Evolutionary conservation across 2,113 vertebrate genomes (phyloP), one percentile per base, ranked within the genome.

Genomic region (Ammospiza nelsoni): DNA sequence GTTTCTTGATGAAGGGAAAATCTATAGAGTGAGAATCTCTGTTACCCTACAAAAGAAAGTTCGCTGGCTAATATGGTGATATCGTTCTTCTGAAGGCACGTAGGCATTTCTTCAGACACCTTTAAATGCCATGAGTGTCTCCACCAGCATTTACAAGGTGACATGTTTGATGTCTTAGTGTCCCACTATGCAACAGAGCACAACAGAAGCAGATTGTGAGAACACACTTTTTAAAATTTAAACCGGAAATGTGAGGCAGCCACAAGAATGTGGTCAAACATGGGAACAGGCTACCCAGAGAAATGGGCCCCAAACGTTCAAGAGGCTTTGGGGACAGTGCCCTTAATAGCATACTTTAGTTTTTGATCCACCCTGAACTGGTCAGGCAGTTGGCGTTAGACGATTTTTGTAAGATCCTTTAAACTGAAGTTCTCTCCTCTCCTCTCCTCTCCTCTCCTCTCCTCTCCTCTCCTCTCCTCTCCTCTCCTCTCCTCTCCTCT

Each of bases 41-140:
- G 13, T 72, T 46, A 57, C 6, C 9, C 21, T 44, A 20, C 11
- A 62, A 84, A 76, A 48, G 21, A 67, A 90, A 72, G n/a, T 19
- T 33, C 0, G 0, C 2, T 2, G 2, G 16, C 9, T 66, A 49
- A 67, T 58, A 62, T 4, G 11, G 28, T 74, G 28, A 12, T 16
- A 76, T 51, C 10, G 29, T 41, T 8, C 8, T 61, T 65, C 28
- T 49, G 41, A 66, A 71, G 15, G 41, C 22, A 71, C 7, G 13
- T 12, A 84, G 9, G 12, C 5, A 21, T 44, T 39, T 59, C 41
- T 90, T 62, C 19, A 39, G 27, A 41, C 12, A 41, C 5, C 20
- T 66, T 74, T 72, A 17, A 55, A 75, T 20, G 9, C 13, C 18
- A 18, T 12, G 12, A 37, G 23, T 18, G 11, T 51, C 46, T 83